Base-by-base conservation (phyloP, 2,888 invertebrate genomes). In the Sminthurides aquaticus region DNA sequence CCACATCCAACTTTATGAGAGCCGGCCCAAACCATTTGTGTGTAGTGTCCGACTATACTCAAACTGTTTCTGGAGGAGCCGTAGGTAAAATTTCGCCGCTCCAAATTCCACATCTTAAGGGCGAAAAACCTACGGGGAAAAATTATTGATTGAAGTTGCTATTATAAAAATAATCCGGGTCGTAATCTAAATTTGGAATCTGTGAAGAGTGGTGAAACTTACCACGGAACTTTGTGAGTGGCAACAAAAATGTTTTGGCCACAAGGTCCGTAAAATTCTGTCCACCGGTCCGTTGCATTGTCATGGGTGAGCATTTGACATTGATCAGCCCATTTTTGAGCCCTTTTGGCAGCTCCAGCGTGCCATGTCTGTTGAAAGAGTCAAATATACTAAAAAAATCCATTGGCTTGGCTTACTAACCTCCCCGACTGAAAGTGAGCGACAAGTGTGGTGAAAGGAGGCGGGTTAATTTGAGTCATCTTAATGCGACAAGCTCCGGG, bases 231-330 rank as follows among this genome's bases (percentile, higher is more conserved):
- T 79, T 86, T 86, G 71, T 87, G 86, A 1, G 87, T 84, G n/a
- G 89, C 84, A 27, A 89, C 86, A 77, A 90, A 90, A 67, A 90
- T 86, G 78, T 90, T 90, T 78, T 90, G 90, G 1, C 90, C 90
- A 76, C 90, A 90, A 28, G 84, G 79, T 29, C 90, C 90, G 70
- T 86, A 85, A 66, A 83, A 80, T 20, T 86, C 83, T 29, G 86
- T 82, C 66, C 83, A 82, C 66, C 87, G 83, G 65, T 88, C 88
- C 25, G 82, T 81, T 1, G 83, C 80, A 73, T 84, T 83, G 76
- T 89, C 89, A 77, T 90, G 90, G 48, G 82, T 81, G 29, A 90
- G 79, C 74, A 86, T 84, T 72, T 83, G 79, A 76, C 90, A 90
- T 71, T 83, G 79, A 65, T 87, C 84, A 0, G 90, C 87, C 84